Evolutionary conservation across 1,140 invertebrate genomes (phyloP).

Genomic region (Physella acuta): DNA sequence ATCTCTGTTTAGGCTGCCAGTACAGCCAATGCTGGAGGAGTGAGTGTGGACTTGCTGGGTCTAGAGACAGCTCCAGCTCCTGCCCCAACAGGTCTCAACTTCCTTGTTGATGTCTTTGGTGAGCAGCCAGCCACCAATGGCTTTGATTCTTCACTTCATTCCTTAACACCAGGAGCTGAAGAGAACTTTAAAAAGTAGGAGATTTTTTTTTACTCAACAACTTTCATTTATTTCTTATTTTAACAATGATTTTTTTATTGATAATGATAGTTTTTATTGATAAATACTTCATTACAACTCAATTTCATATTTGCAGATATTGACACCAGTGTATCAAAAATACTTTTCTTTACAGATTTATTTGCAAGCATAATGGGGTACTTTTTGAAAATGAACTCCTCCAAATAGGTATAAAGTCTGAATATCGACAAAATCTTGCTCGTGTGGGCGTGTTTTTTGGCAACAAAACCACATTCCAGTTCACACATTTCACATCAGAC

Average conservation of each 20-base stretch:
- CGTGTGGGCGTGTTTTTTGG: slow-evolving; percentile 95
- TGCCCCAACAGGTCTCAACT: slow-evolving; percentile 21
- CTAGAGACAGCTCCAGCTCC: slow-evolving; percentile 32
- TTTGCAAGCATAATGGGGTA: slow-evolving; percentile 87
- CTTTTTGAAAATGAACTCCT: slow-evolving; percentile 97
- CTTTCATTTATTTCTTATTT: slow-evolving; percentile 7
- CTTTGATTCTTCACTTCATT: slow-evolving; percentile 20
- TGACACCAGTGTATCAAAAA: too few relatives aligned
- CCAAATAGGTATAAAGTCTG: slow-evolving; percentile 97
- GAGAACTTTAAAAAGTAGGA: slow-evolving; percentile 47
- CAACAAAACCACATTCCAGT: slow-evolving; percentile 88
- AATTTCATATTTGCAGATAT: too few relatives aligned
- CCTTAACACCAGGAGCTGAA: slow-evolving; percentile 40
- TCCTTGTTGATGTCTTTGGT: slow-evolving; percentile 49
- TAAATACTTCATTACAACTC: too few relatives aligned
- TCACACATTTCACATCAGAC: slow-evolving; percentile 63
- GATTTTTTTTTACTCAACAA: background rate
- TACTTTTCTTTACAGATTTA: slow-evolving; percentile 71
- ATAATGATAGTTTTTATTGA: too few relatives aligned
- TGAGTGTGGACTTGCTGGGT: slow-evolving; percentile 45
- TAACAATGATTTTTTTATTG: too few relatives aligned
- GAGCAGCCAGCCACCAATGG: slow-evolving; percentile 31
- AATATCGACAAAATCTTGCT: slow-evolving; percentile 88
- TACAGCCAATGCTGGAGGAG: too few relatives aligned
- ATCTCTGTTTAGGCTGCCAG: too few relatives aligned